Percentiles rank a stretch among this genome's conserved stretches.
These are phyloP conservation scores for Brachyalestes nurse DNA, from an alignment of 2,797 vertebrate genomes.

Conservation along the genomic window DNA sequence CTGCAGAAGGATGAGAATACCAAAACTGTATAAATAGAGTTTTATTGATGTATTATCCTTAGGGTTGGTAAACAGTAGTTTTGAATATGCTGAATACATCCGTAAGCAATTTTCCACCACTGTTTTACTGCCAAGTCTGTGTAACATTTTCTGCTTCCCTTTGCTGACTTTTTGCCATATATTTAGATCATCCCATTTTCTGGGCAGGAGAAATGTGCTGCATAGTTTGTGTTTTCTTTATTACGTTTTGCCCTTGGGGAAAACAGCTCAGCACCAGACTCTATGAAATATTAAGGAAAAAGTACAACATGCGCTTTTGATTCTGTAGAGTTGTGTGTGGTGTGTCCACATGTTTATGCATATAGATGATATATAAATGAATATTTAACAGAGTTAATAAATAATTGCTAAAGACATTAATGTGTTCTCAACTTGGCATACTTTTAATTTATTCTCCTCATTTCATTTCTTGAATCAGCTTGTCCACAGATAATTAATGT, in stretches of 20 bases:
- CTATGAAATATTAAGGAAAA: constrained; percentile 44
- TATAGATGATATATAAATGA: constrained; percentile 5
- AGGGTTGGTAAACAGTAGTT: not conserved
- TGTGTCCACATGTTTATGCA: constrained; percentile 40
- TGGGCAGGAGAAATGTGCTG: constrained; percentile 28
- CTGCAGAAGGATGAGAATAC: not conserved
- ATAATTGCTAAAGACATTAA: constrained; percentile 19
- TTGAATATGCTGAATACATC: constrained; percentile 34
- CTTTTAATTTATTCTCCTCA: not conserved
- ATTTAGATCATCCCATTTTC: constrained; percentile 39
- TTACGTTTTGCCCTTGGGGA: constrained; percentile 40
- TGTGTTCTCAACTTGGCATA: not conserved
- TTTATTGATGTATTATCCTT: not conserved
- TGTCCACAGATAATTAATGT: constrained; percentile 1
- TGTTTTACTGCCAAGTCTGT: constrained; percentile 12
- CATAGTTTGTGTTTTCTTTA: constrained; percentile 48
- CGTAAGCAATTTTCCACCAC: not conserved
- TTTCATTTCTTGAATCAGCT: not conserved
- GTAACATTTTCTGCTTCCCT: constrained; percentile 11
- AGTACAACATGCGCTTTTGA: constrained; percentile 36
- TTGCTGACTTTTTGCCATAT: constrained; percentile 19
- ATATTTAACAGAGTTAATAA: constrained; percentile 39
- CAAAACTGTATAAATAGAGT: not conserved
- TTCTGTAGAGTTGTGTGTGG: constrained; percentile 8
- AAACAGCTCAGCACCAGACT: constrained; percentile 41